Conservation (phyloP, 2,888 invertebrate species). For the Marronus borbonicus region DNA sequence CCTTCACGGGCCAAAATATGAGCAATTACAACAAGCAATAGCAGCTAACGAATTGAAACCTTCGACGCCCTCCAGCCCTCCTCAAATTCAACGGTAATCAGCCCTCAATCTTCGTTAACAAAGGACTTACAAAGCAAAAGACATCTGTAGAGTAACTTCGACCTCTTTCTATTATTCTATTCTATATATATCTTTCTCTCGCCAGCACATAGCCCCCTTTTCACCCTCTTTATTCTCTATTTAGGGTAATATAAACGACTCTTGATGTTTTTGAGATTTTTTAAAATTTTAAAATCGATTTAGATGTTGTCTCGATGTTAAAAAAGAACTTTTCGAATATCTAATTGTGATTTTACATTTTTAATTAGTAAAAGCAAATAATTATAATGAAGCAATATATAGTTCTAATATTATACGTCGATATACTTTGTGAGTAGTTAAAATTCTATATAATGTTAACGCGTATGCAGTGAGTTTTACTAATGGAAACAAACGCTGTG, state of each 20-base stretch:
- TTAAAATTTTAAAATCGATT: too few relatives aligned
- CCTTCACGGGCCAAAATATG: slow-evolving; percentile 90
- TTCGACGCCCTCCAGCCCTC: slow-evolving; percentile 71
- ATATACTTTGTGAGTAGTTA: too few relatives aligned
- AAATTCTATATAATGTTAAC: too few relatives aligned
- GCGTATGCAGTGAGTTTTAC: too few relatives aligned
- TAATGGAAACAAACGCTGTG: too few relatives aligned
- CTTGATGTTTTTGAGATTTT: too few relatives aligned
- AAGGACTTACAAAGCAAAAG: slow-evolving; percentile 9
- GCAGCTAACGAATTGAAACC: slow-evolving; percentile 84
- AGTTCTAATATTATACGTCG: too few relatives aligned
- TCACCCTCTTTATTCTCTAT: background rate
- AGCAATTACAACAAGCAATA: slow-evolving; percentile 89
- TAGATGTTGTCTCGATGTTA: too few relatives aligned
- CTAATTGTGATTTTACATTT: too few relatives aligned
- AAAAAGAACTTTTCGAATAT: too few relatives aligned
- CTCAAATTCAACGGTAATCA: slow-evolving; percentile 74
- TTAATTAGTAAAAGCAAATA: too few relatives aligned
- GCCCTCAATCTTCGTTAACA: slow-evolving; percentile 50
- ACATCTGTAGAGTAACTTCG: background rate
- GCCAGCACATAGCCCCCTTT: background rate
- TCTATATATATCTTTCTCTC: slow-evolving; percentile 3
- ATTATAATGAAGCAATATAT: too few relatives aligned
- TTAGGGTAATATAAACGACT: background rate
- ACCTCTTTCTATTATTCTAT: slow-evolving; percentile 12